Conservation (phyloP, 1,140 invertebrate species). For the Psix sp. region DNA sequence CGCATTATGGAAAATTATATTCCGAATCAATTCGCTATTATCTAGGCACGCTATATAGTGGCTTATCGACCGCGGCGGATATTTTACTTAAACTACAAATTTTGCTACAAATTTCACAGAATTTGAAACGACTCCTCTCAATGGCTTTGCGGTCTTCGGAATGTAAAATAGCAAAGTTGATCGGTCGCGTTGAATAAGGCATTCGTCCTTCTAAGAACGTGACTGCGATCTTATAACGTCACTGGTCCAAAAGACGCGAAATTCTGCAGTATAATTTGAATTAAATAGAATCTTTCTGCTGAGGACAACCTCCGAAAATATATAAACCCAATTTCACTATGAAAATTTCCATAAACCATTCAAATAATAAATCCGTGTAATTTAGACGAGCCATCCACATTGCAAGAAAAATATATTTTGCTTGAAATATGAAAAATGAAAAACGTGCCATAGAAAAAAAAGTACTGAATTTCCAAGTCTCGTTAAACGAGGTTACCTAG, state of each 20-base stretch:
- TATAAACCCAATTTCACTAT: too few species aligned
- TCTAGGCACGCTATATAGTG: conserved; percentile 4
- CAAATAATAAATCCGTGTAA: too few species aligned
- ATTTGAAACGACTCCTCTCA: conserved; percentile 55
- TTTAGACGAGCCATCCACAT: too few species aligned
- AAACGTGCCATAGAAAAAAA: too few species aligned
- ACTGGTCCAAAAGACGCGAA: conserved; percentile 34
- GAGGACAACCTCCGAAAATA: too few species aligned
- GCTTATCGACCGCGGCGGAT: conserved; percentile 40
- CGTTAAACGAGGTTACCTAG: too few species aligned
- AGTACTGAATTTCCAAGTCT: too few species aligned
- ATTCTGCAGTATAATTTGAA: conserved; percentile 1
- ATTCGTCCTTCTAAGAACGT: conserved; percentile 58
- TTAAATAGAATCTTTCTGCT: too few species aligned
- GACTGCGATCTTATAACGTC: conserved; percentile 55
- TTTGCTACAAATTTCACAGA: conserved; percentile 56
- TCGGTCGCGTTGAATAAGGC: conserved; percentile 60
- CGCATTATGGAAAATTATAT: too few species aligned
- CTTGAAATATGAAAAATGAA: too few species aligned
- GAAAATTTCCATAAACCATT: too few species aligned
- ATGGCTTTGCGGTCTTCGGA: conserved; percentile 53
- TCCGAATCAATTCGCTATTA: conserved; percentile 49
- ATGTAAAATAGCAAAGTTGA: conserved; percentile 62
- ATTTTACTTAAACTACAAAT: conserved; percentile 48
- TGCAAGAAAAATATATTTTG: too few species aligned